phyloP scores from a whole-genome alignment of 2,797 vertebrate species.

The Takifugu ocellatus region DNA sequence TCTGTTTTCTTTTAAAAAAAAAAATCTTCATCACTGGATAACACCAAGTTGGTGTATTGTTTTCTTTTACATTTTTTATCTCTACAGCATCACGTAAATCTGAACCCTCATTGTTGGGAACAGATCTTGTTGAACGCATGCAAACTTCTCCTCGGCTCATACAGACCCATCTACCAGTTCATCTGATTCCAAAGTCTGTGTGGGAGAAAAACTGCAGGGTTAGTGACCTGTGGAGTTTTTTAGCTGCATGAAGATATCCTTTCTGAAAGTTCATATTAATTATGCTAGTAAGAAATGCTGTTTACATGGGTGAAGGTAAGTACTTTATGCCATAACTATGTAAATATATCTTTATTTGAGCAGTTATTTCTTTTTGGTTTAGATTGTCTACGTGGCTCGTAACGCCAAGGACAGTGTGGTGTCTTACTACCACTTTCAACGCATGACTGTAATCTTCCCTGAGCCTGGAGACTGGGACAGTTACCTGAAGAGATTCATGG shows the following conservation, averaged over 20 bases:
- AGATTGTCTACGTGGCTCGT: slow-evolving; percentile 81
- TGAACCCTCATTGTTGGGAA: slow-evolving; percentile 22
- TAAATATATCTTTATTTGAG: neutral
- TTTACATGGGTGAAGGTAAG: neutral
- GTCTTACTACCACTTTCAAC: slow-evolving; percentile 85
- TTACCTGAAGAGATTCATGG: slow-evolving; percentile 60
- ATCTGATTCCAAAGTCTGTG: slow-evolving; percentile 64
- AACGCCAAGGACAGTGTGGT: slow-evolving; percentile 87
- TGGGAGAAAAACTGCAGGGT: slow-evolving; percentile 66
- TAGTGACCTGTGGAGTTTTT: neutral
- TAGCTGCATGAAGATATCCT: neutral
- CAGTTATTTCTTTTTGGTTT: neutral
- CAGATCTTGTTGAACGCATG: slow-evolving; percentile 38
- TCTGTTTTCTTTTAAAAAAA: slow-evolving; percentile 12
- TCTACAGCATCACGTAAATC: too few relatives aligned
- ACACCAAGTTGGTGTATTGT: too few relatives aligned
- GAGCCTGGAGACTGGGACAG: slow-evolving; percentile 78
- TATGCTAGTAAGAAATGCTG: neutral
- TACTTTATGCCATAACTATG: neutral
- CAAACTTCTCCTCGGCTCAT: slow-evolving; percentile 59
- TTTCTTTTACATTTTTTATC: neutral
- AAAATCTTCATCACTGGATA: slow-evolving; percentile 6
- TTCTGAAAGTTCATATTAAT: neutral
- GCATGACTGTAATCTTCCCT: slow-evolving; percentile 76
- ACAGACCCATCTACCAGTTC: slow-evolving; percentile 65